A percentile compares a stretch with the other conserved stretches of the same genome.
Conservation (phyloP, 2,797 vertebrate genomes). For the Morelia viridis region DNA sequence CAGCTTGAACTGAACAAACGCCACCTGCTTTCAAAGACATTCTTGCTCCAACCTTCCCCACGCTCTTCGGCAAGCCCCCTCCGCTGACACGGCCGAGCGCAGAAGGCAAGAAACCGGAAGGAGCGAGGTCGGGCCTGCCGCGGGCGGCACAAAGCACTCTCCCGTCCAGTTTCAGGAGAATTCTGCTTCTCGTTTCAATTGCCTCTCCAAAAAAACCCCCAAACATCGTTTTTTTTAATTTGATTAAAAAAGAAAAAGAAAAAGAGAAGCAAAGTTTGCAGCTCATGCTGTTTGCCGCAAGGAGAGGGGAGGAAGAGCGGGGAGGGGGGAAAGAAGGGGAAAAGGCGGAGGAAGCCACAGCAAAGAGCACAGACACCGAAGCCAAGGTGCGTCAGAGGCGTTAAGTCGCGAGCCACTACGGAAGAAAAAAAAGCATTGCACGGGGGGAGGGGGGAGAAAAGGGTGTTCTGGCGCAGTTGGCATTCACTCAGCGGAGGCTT, state of each 20-base stretch:
- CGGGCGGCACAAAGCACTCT: conserved; percentile 16
- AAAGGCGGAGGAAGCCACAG: background rate
- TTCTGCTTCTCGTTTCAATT: background rate
- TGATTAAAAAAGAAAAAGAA: conserved; percentile 23
- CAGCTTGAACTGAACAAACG: conserved; percentile 80
- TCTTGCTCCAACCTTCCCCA: conserved; percentile 54
- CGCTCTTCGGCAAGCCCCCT: conserved; percentile 38
- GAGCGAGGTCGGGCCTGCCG: background rate
- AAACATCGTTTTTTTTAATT: background rate
- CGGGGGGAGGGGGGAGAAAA: background rate
- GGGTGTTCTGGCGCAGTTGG: background rate
- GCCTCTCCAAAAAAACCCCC: background rate
- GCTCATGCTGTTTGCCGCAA: conserved; percentile 64
- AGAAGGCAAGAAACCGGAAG: background rate
- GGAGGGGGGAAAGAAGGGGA: background rate
- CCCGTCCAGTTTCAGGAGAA: conserved; percentile 24
- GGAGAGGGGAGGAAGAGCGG: conserved; percentile 11
- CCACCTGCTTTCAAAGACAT: conserved; percentile 72
- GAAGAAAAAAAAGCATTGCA: conserved; percentile 8
- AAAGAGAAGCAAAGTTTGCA: conserved; percentile 53
- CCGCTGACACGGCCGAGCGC: background rate
- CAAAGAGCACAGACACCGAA: conserved; percentile 22
- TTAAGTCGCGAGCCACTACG: conserved; percentile 4
- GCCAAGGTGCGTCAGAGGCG: conserved; percentile 11
- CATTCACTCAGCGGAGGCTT: background rate